Evolutionary conservation across 2,888 invertebrate species (phyloP), one percentile per base, ranked within the genome.

Genomic region (Syrphus vitripennis): DNA sequence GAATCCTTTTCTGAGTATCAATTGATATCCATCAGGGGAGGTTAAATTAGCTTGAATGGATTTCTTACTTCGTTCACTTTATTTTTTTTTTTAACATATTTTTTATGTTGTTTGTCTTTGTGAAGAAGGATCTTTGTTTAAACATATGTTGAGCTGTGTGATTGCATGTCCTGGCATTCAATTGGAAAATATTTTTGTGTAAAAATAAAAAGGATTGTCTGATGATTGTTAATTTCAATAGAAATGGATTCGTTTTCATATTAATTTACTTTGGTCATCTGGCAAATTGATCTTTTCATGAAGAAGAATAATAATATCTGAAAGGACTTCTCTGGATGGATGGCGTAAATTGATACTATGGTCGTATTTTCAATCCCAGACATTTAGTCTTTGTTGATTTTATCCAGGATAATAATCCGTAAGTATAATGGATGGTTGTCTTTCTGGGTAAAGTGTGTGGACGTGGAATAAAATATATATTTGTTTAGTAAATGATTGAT

Each of bases 41-140:
- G 77, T 77, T 34, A 69, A 86, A 86, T 86, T 86, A 86, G 86
- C 86, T 70, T 57, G 86, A 86, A 86, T 70, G 81, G 74, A 78
- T 78, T 81, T 70, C 65, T 69, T 82, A 16, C 31, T 40, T 21
- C 19, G 4, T 37, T 55, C 59, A 37, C 75, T 53, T 53, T 29
- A 14, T 26, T 37, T 45, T 65, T 61, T 40, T 7, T 53, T 12
- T 37, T 59, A n/a, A n/a, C n/a, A n/a, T n/a, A n/a, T n/a, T n/a
- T n/a, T n/a, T n/a, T n/a, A n/a, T n/a, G n/a, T 75, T 70, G 45
- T 24, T 42, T 67, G 26, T 29, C 14, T 45, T 45, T 45, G 45
- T 26, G 14, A 31, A 26, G 40, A 37, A 45, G 42, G 48, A 86
- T 76, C 53, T 67, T 34, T 59, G 57, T 70, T 40, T 50, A 76